Evolutionary conservation across 1,140 invertebrate genomes (phyloP).

Genomic region (Schlechtendalia chinensis): DNA sequence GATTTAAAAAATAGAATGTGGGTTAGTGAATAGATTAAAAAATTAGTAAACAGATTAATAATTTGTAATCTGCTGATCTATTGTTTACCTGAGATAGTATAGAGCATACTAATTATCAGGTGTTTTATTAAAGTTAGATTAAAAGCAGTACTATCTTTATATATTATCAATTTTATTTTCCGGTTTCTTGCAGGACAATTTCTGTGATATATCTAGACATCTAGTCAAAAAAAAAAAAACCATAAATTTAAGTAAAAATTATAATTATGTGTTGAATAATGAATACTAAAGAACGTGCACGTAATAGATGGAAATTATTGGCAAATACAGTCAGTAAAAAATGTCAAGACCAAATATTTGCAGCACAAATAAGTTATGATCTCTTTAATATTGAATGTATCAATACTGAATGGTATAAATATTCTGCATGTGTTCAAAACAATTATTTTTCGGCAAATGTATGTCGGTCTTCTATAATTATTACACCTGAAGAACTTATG

Average conservation of each 20-base stretch:
- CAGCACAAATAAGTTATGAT: conserved; percentile 39
- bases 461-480: conserved; percentile 62
- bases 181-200: conserved; percentile 48
- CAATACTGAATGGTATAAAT: conserved; percentile 60
- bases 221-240: conserved; percentile 37
- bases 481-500: conserved; percentile 70
- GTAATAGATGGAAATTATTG: conserved; percentile 68
- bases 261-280: conserved; percentile 42
- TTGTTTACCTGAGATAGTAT: too few species aligned
- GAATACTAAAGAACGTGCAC: conserved; percentile 56
- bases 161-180: conserved; percentile 38
- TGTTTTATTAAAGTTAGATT: not conserved
- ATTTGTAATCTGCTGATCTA: too few species aligned
- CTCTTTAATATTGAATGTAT: conserved; percentile 46
- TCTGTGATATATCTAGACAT: conserved; percentile 41
- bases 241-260: conserved; percentile 42
- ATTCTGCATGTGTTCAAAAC: conserved; percentile 58
- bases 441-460: conserved; percentile 60
- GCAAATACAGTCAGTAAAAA: conserved; percentile 64
- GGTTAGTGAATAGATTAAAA: too few species aligned
- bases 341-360: conserved; percentile 56
- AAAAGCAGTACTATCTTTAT: not conserved
- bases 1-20: too few species aligned
- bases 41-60: too few species aligned
- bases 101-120: too few species aligned